Conservation (phyloP, 2,113 vertebrate species). For the Myodes glareolus region DNA sequence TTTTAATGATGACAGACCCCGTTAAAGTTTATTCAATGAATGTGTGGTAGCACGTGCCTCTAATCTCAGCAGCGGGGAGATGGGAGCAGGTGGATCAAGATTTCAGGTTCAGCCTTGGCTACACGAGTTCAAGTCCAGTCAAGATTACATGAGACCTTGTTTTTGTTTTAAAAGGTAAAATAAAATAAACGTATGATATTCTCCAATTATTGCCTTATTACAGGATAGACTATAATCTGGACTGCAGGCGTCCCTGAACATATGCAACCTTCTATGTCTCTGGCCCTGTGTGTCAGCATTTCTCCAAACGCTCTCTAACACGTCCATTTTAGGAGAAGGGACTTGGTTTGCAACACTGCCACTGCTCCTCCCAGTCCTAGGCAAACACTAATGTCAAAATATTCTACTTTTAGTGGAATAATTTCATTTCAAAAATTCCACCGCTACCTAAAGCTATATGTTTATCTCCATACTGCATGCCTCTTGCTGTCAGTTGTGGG, state of each 20-base stretch:
- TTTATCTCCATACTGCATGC: not conserved
- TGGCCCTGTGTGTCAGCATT: not conserved
- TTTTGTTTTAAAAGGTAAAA: not conserved
- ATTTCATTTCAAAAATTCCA: constrained; percentile 25
- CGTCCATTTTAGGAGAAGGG: not conserved
- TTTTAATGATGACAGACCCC: not conserved
- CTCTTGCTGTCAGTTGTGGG: not conserved
- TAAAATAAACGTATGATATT: not conserved
- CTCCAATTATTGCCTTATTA: not conserved
- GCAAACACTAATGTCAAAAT: not conserved
- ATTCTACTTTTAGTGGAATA: not conserved
- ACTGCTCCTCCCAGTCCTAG: not conserved
- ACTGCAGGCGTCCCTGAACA: not conserved
- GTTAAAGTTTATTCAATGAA: not conserved
- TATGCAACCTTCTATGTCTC: not conserved
- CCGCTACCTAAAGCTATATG: not conserved
- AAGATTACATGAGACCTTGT: not conserved
- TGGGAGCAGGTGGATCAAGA: not conserved
- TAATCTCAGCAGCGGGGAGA: not conserved
- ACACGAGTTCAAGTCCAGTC: not conserved
- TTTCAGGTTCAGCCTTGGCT: not conserved
- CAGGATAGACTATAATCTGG: not conserved
- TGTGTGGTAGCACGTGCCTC: not conserved
- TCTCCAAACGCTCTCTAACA: not conserved
- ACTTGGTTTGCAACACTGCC: not conserved